Evolutionary conservation across 2,888 invertebrate species (phyloP), one percentile per base, ranked within the genome.

Genomic region (Eupeodes latifasciatus): DNA sequence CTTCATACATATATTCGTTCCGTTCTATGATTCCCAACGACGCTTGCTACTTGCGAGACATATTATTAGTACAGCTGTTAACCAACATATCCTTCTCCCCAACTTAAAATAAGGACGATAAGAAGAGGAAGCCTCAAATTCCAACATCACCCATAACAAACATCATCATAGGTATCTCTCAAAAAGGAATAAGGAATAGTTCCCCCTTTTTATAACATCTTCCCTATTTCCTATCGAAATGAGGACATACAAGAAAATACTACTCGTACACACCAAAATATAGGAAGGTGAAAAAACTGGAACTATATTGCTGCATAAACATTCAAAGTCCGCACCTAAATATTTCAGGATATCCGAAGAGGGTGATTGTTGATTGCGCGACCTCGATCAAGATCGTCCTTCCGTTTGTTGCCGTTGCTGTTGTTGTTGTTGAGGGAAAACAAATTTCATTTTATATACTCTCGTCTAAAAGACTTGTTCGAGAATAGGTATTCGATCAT

Each of bases 51-150:
- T 81, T 44, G 44, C n/a, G 64, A 51, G 36, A 40, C n/a, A 16
- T 71, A 71, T 62, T 84, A 87, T 87, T 87, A 87, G 80, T 72
- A 84, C 87, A 87, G 87, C 87, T 87, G 87, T 80, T 66, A 27
- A 14, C 19, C 59, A 34, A 44, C 62, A 51, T 72, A 85, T 83
- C 47, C 64, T 49, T 67, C 27, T 55, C 62, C 47, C 64, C 51
- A 16, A 55, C 76, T 5, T 40, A 64, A 53, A 61, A 66, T 2
- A 47, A 72, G 27, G 19, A 72, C 59, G 27, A 72, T 47, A 72
- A 62, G 27, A 59, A 40, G 27, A 40, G 34, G 86, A 86, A 86
- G 83, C 79, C 36, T 86, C 69, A 51, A 40, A 79, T 86, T 86
- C 85, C 81, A 81, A 66, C 66, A 66, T 71, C 27, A 49, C 44